Base-by-base conservation (phyloP, 2,888 invertebrate species). In the Pterostichus madidus region DNA sequence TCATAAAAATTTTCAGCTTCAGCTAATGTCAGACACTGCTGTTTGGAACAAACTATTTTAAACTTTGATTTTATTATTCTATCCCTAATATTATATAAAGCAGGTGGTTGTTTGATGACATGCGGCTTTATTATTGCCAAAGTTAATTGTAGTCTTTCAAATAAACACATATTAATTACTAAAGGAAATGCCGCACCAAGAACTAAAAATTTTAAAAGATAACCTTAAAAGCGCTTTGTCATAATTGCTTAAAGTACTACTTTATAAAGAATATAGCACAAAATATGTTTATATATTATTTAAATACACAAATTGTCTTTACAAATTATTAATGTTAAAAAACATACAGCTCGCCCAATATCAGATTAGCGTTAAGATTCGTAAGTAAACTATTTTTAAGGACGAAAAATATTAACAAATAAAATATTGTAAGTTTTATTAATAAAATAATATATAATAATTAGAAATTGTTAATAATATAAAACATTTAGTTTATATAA, bases 51-150 rank as follows among this genome's bases (percentile, higher is more conserved):
- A 1, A 97, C 91, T 82, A 97, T 91, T 87, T 94, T 93, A 88
- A 97, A 97, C 86, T 94, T 93, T 86, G 93, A 92, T 84, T 91
- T 88, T 71, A 92, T 89, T 84, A 97, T 94, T 85, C 94, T 88
- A 83, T 93, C 90, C 86, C 93, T 92, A 73, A 97, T 94, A 87
- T 93, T 93, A 88, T 93, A 90, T 11, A 95, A 88, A 4, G 94
- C 94, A 84, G 94, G 91, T 0, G 96, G 96, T 88, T 96, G 94
- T 87, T 95, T 94, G 1, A 96, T 91, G 49, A 96, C 92, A 88
- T 97, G 97, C 5, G 98, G 98, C 88, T 98, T 98, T 83, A 98
- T 92, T 85, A 98, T 93, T 3, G 97, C 97, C 85, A 98, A 90
- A 24, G 98, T 97, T 86, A 97, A 90, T 90, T 97, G 91, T 86